Base-by-base conservation (phyloP, 2,113 vertebrate genomes). In the Triplophysa tibetana region DNA sequence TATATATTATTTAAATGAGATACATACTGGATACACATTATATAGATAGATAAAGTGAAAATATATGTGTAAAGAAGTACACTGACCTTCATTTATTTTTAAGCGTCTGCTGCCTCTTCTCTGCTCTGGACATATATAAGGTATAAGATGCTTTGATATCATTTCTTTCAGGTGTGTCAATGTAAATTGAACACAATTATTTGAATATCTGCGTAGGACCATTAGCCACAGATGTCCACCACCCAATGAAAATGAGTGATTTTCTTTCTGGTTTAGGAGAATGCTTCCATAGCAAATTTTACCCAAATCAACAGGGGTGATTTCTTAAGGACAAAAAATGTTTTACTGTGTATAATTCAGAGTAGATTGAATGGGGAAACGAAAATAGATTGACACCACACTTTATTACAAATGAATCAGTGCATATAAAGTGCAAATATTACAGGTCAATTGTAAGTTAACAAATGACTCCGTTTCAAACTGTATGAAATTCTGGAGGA, bases 351-450 rank as follows among this genome's bases (percentile, higher is more conserved):
- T 8, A 58, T 9, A 1, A 58, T 21, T 21, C 54, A 21, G 8
- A 21, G 24, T 58, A 29, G 16, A 62, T 16, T 24, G 23, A 60
- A 12, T 14, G 2, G 38, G 38, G 21, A 74, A 17, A 69, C 10
- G 5, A 67, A 62, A 68, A 58, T 14, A 48, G 4, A 80, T 17
- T 10, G n/a, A 69, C 54, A 52, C 63, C 62, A 33, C 72, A 68
- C 56, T 76, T 75, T 81, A 75, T 76, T 75, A 76, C 56, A 81
- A 81, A 80, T 60, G 0, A 75, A 23, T 76, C 16, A 50, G 74
- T 76, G 74, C 24, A 9, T 52, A 54, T 76, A 76, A 50, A 76
- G 74, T 64, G 74, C 43, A 62, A 62, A 19, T 75, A 62, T 75
- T 63, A 75, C 38, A 62, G 56, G n/a, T 26, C 19, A 38, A 45